Evolutionary conservation across 2,888 invertebrate genomes (phyloP).

Genomic region (Sesamia inferens): DNA sequence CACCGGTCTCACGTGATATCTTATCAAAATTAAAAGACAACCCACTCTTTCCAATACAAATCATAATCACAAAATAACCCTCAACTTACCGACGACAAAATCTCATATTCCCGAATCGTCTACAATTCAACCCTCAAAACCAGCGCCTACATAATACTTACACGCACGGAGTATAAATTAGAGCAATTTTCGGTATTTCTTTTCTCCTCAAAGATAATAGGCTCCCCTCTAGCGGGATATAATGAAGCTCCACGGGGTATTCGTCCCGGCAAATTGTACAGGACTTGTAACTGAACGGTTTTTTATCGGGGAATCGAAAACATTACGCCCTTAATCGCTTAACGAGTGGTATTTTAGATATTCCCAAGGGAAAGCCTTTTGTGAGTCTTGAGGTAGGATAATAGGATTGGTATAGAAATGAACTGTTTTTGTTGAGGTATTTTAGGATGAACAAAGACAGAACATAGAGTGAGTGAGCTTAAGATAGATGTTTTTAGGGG

Average conservation of each 20-base stretch:
- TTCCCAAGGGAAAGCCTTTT: slow-evolving; percentile 48
- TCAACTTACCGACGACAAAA: slow-evolving; percentile 34
- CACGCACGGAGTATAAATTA: slow-evolving; percentile 76
- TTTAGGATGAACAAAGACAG: neutral
- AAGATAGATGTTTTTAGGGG: neutral
- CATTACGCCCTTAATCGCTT: slow-evolving; percentile 73
- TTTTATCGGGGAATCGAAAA: slow-evolving; percentile 69
- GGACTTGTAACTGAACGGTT: slow-evolving; percentile 54
- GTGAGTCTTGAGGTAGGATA: slow-evolving; percentile 45
- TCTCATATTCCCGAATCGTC: slow-evolving; percentile 12
- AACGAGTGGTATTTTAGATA: slow-evolving; percentile 70
- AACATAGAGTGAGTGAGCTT: neutral
- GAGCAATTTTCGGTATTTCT: slow-evolving; percentile 82
- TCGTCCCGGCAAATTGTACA: slow-evolving; percentile 60
- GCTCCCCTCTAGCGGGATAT: slow-evolving; percentile 78
- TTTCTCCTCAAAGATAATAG: slow-evolving; percentile 82
- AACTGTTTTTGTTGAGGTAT: slow-evolving; percentile 28
- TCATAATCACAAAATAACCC: slow-evolving; percentile 8
- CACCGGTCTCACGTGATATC: neutral
- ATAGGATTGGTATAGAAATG: slow-evolving; percentile 30
- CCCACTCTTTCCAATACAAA: neutral
- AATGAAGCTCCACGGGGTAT: slow-evolving; percentile 81
- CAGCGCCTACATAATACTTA: slow-evolving; percentile 49
- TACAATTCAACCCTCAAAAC: slow-evolving; percentile 26
- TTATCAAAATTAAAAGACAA: slow-evolving; percentile 6